Conservation (phyloP, 2,888 invertebrate genomes). For the Lithodes maja region DNA sequence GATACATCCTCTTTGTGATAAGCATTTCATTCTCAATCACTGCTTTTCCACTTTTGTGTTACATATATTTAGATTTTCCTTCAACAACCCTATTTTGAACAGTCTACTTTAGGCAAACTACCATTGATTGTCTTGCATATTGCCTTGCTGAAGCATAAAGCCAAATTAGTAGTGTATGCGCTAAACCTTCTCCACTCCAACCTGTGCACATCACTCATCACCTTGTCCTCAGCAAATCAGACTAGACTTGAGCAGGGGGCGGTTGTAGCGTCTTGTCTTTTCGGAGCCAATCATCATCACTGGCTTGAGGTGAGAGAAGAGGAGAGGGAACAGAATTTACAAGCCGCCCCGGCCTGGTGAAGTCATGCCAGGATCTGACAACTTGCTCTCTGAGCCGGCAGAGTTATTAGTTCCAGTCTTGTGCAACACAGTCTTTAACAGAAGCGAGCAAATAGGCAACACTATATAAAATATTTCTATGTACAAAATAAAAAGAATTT, state of each 20-base stretch:
- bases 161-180: background rate
- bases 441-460: conserved; percentile 35
- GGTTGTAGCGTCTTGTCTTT: conserved; percentile 55
- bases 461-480: conserved; percentile 29
- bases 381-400: conserved; percentile 14
- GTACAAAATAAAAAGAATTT: background rate
- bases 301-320: conserved; percentile 34
- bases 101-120: conserved; percentile 35
- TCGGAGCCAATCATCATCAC: conserved; percentile 48
- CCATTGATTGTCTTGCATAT: conserved; percentile 7
- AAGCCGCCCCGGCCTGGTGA: conserved; percentile 50
- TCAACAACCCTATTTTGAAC: conserved; percentile 32
- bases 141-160: background rate
- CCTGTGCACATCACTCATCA: conserved; percentile 23
- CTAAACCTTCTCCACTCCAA: background rate
- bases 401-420: conserved; percentile 11
- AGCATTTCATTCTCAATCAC: conserved; percentile 35
- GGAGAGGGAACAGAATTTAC: conserved; percentile 21
- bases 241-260: conserved; percentile 65
- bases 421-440: conserved; percentile 26
- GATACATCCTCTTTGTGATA: conserved; percentile 54
- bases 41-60: conserved; percentile 54
- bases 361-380: conserved; percentile 7
- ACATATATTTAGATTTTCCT: conserved; percentile 29
- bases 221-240: conserved; percentile 55